phyloP scores from a whole-genome alignment of 2,797 vertebrate genomes.

The Adelosebastes latens region DNA sequence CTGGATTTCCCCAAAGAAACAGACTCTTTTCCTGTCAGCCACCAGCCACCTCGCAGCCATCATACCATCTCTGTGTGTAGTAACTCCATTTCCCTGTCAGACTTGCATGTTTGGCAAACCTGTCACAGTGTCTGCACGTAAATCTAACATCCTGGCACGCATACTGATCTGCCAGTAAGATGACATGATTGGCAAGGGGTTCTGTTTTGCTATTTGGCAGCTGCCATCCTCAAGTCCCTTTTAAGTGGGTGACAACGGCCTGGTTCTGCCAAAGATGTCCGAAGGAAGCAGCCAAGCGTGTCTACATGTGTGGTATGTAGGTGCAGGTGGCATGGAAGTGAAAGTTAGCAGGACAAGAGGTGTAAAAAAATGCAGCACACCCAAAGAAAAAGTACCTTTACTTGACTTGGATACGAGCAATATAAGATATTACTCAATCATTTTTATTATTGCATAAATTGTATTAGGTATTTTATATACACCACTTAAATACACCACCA shows the following conservation, averaged over 20 bases:
- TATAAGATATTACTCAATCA: background rate
- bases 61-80: constrained; percentile 19
- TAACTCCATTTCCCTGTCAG: constrained; percentile 52
- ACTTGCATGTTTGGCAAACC: constrained; percentile 62
- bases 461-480: background rate
- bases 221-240: constrained; percentile 47
- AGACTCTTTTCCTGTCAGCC: constrained; percentile 7
- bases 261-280: constrained; percentile 38
- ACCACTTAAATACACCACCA: background rate
- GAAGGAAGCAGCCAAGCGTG: constrained; percentile 1
- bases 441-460: background rate
- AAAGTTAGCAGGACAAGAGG: background rate
- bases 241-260: constrained; percentile 47
- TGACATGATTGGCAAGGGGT: constrained; percentile 67
- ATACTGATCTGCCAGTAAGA: constrained; percentile 67
- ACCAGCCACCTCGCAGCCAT: constrained; percentile 29
- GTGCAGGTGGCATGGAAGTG: constrained; percentile 2
- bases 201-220: constrained; percentile 66
- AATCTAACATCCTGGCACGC: constrained; percentile 65
- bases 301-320: constrained; percentile 2
- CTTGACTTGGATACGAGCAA: background rate
- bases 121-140: constrained; percentile 59
- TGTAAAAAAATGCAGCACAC: background rate
- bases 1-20: constrained; percentile 16
- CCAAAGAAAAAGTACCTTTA: background rate